These are phyloP conservation scores for Scolopax rusticola DNA, from an alignment of 2,797 vertebrate species.

Conservation along the genomic window DNA sequence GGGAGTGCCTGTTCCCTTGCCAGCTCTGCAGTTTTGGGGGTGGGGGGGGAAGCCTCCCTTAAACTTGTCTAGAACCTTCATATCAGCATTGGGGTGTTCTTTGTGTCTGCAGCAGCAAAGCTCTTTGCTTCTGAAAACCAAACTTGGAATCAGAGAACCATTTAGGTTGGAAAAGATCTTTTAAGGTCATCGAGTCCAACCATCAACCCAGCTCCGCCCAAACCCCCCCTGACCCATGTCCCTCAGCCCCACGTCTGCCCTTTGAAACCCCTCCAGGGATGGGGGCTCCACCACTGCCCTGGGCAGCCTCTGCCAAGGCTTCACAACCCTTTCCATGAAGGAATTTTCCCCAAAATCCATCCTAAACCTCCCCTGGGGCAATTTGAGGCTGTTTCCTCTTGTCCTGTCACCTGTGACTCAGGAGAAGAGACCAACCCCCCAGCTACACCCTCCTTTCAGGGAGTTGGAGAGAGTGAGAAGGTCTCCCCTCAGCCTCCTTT, in stretches of 20 bases:
- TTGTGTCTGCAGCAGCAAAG: not conserved
- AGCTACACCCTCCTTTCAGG: too few species aligned
- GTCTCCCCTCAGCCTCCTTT: too few species aligned
- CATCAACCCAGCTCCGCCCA: not conserved
- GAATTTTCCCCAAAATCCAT: too few species aligned
- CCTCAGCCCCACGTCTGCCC: not conserved
- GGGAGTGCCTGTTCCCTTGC: rapidly evolving
- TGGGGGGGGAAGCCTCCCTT: not conserved
- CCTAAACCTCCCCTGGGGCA: too few species aligned
- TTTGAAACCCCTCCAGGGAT: not conserved
- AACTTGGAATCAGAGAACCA: not conserved
- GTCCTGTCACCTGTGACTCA: too few species aligned
- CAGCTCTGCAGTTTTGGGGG: rapidly evolving
- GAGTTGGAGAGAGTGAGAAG: too few species aligned
- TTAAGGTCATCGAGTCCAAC: not conserved
- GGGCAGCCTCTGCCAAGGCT: too few species aligned
- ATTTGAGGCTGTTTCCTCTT: too few species aligned
- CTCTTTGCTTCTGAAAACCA: not conserved
- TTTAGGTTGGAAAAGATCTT: not conserved
- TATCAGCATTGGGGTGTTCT: rapidly evolving
- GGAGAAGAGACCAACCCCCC: too few species aligned
- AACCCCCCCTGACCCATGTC: not conserved
- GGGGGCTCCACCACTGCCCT: too few species aligned
- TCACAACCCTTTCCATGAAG: too few species aligned
- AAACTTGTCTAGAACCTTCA: not conserved